Evolutionary conservation across 2,113 vertebrate species (phyloP).

Genomic region (Hemibagrus wyckioides): DNA sequence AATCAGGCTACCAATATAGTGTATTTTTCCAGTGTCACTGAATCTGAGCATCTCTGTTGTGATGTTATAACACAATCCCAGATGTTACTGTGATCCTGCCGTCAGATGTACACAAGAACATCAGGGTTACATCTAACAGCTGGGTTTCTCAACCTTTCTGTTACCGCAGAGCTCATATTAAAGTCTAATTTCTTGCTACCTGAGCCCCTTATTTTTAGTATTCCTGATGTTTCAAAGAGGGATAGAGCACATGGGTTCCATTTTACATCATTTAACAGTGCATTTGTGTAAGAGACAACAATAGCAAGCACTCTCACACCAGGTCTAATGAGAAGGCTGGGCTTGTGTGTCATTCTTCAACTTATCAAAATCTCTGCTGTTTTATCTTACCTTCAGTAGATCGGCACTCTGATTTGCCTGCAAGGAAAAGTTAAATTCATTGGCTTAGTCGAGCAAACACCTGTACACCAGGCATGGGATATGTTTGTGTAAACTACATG

Average conservation of each 20-base stretch:
- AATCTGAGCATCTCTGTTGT: neutral
- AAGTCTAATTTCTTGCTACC: neutral
- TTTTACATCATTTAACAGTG: neutral
- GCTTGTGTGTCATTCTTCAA: neutral
- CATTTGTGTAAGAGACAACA: neutral
- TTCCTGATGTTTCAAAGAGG: neutral
- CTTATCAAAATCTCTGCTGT: neutral
- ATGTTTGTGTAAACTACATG: neutral
- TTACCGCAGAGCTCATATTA: neutral
- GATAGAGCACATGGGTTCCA: neutral
- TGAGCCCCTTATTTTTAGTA: neutral
- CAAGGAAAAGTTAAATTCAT: neutral
- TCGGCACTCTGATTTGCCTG: neutral
- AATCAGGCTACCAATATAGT: neutral
- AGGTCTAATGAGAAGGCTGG: neutral
- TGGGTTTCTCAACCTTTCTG: neutral
- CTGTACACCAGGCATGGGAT: neutral
- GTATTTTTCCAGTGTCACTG: neutral
- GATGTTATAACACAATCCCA: neutral
- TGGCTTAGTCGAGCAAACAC: neutral
- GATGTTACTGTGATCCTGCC: neutral
- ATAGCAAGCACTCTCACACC: neutral
- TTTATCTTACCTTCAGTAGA: neutral
- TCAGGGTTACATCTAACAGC: neutral
- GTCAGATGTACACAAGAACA: neutral